These are phyloP conservation scores for Colinus virginianus DNA, from an alignment of 2,113 vertebrate genomes.

Conservation along the genomic window DNA sequence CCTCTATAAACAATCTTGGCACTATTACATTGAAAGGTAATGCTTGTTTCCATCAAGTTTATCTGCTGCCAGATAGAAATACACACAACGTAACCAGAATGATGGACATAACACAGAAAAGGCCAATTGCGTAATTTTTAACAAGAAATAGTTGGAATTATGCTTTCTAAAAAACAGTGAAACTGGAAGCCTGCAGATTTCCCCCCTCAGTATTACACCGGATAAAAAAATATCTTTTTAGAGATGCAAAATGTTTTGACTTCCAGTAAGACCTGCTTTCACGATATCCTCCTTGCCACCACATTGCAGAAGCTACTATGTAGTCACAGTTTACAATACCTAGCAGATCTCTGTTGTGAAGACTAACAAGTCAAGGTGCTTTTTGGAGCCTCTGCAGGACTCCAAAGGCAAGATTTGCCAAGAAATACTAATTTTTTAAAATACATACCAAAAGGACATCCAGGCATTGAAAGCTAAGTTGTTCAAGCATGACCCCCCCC, in stretches of 20 bases:
- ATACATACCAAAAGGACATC: background rate
- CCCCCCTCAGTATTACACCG: background rate
- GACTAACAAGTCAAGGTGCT: background rate
- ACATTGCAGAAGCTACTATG: background rate
- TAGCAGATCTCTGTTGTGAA: background rate
- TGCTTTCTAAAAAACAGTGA: accelerated
- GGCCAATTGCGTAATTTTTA: no score
- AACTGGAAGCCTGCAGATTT: background rate
- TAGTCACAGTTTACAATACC: background rate
- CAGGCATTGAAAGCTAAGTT: background rate
- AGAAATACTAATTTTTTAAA: background rate
- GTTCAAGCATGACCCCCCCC: background rate
- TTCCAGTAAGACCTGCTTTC: background rate
- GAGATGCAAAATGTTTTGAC: background rate
- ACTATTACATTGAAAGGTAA: background rate
- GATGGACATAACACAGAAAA: no score
- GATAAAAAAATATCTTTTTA: background rate
- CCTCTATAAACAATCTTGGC: background rate
- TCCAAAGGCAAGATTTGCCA: background rate
- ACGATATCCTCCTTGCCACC: background rate
- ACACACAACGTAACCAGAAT: background rate
- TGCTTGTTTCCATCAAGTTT: background rate
- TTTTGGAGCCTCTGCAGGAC: background rate
- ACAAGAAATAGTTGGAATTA: background rate
- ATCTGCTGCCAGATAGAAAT: background rate